These are phyloP conservation scores for Tribolium madens DNA, from an alignment of 1,140 invertebrate species.

Conservation along the genomic window DNA sequence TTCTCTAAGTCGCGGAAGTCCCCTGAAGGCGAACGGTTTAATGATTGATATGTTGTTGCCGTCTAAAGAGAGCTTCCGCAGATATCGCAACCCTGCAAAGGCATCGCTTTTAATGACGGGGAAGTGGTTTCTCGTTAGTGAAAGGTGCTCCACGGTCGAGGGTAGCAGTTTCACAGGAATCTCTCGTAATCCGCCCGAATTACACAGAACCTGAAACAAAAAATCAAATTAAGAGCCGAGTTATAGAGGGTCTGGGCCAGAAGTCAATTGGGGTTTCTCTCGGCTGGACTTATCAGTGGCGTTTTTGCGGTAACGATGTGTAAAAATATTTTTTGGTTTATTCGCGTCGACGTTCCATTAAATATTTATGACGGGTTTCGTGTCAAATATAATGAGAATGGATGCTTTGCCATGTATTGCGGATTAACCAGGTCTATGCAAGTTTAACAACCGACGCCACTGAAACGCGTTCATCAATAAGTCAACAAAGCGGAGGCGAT, in stretches of 20 bases:
- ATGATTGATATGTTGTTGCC: slow-evolving; percentile 84
- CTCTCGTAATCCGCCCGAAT: slow-evolving; percentile 82
- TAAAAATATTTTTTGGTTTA: slow-evolving; percentile 19
- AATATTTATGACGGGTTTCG: slow-evolving; percentile 3
- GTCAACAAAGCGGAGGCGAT: slow-evolving; percentile 9
- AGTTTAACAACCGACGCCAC: not conserved
- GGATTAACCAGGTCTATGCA: slow-evolving; percentile 4
- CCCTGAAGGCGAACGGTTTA: slow-evolving; percentile 85
- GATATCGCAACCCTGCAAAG: slow-evolving; percentile 76
- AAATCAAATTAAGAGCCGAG: slow-evolving; percentile 43
- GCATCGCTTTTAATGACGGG: slow-evolving; percentile 82
- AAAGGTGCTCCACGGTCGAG: slow-evolving; percentile 81
- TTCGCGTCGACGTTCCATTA: not conserved
- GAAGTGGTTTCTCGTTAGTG: slow-evolving; percentile 84
- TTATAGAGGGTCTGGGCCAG: slow-evolving; percentile 23
- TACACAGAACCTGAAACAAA: slow-evolving; percentile 81
- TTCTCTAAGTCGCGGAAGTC: slow-evolving; percentile 78
- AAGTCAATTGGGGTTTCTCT: slow-evolving; percentile 31
- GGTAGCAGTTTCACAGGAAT: slow-evolving; percentile 80
- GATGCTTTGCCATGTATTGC: slow-evolving; percentile 16
- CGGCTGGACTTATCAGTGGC: slow-evolving; percentile 7
- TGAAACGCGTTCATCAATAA: slow-evolving; percentile 7
- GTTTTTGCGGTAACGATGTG: not conserved
- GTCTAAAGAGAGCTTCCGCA: slow-evolving; percentile 82
- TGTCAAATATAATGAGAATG: slow-evolving; percentile 24